These are phyloP conservation scores for Nestor notabilis DNA, from an alignment of 2,113 vertebrate genomes.

Conservation along the genomic window DNA sequence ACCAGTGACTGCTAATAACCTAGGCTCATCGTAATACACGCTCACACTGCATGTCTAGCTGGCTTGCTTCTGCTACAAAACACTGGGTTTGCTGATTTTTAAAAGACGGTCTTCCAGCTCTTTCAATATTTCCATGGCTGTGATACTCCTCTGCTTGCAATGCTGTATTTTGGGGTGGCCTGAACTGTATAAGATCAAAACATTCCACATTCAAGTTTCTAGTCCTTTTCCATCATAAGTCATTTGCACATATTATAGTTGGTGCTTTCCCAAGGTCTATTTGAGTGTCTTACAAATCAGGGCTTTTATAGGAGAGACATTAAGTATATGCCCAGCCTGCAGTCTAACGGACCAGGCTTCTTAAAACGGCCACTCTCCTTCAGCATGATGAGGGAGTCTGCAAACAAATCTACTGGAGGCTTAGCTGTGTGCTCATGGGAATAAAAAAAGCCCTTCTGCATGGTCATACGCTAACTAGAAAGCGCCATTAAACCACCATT, in stretches of 20 bases:
- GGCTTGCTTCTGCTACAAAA: slow-evolving; percentile 2
- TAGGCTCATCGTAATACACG: slow-evolving; percentile 18
- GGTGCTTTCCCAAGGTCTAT: neutral
- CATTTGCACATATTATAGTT: neutral
- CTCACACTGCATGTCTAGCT: neutral
- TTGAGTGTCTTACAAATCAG: neutral
- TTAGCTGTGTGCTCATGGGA: neutral
- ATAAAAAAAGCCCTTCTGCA: neutral
- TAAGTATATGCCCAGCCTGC: neutral
- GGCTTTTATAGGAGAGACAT: neutral
- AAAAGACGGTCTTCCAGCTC: neutral
- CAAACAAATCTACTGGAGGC: neutral
- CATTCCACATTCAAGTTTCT: neutral
- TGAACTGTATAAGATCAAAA: neutral
- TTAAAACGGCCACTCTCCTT: neutral
- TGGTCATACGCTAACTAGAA: neutral
- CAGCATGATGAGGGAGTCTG: rapidly evolving
- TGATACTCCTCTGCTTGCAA: neutral
- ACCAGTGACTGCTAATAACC: slow-evolving; percentile 17
- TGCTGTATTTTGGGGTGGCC: neutral
- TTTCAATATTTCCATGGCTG: neutral
- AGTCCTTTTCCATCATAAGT: neutral
- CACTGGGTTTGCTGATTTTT: neutral
- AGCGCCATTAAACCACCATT: slow-evolving; percentile 12
- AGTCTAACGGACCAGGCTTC: neutral